Evolutionary conservation across 2,797 vertebrate genomes (phyloP).

Genomic region (Mormyrops boulengeri): DNA sequence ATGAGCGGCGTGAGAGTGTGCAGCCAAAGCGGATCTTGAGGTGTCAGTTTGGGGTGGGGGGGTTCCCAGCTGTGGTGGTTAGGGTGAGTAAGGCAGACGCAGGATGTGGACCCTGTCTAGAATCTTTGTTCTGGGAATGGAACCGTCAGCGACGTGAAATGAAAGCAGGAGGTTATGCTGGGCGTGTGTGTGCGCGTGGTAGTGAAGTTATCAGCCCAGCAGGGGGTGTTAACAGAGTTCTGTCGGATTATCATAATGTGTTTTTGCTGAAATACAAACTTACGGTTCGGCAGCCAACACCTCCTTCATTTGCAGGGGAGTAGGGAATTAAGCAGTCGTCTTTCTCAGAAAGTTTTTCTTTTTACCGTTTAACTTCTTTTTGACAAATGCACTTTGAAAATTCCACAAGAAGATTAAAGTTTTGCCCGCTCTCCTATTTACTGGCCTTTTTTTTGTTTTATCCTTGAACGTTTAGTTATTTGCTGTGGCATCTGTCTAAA

Average conservation of each 20-base stretch:
- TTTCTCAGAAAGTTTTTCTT: constrained; percentile 9
- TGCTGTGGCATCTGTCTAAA: constrained; percentile 21
- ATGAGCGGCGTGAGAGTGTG: background rate
- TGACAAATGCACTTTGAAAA: background rate
- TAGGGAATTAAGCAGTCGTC: background rate
- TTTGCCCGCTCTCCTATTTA: constrained; percentile 15
- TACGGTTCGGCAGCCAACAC: background rate
- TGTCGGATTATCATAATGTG: background rate
- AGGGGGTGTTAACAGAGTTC: constrained; percentile 67
- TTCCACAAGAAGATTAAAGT: background rate
- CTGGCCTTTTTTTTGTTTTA: constrained; percentile 21
- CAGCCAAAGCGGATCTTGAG: background rate
- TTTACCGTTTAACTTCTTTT: background rate
- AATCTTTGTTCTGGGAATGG: background rate
- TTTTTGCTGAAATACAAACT: background rate
- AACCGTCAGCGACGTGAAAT: background rate
- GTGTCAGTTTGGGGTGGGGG: background rate
- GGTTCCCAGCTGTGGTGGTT: background rate
- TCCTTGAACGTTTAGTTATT: constrained; percentile 8
- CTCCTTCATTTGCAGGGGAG: background rate
- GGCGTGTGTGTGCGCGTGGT: constrained; percentile 29
- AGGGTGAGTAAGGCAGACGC: background rate
- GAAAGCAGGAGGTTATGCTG: background rate
- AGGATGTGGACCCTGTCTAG: background rate
- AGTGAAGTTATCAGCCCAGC: constrained; percentile 62